Evolutionary conservation across 2,888 invertebrate genomes (phyloP).

Genomic region (Cataglyphis altisquamis): DNA sequence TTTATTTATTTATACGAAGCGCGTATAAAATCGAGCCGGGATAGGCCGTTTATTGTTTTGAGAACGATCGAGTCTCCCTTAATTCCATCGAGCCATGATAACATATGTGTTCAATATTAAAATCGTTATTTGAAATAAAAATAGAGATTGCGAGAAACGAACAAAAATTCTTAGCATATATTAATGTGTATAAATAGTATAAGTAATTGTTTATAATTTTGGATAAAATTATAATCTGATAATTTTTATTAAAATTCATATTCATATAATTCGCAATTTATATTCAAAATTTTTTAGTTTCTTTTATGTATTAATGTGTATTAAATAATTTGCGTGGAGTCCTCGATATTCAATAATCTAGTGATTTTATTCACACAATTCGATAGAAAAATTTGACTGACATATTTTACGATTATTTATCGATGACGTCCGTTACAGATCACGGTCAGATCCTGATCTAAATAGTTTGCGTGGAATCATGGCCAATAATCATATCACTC

Average conservation of each 20-base stretch:
- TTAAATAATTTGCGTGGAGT: background rate
- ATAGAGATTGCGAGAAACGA: background rate
- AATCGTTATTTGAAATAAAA: background rate
- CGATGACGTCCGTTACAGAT: too few relatives aligned
- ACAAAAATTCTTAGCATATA: background rate
- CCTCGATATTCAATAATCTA: background rate
- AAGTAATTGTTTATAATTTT: background rate
- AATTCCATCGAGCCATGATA: conserved; percentile 16
- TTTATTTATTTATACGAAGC: conserved; percentile 26
- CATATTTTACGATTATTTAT: too few relatives aligned
- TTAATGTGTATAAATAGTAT: background rate
- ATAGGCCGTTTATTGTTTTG: conserved; percentile 18
- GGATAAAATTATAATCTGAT: background rate
- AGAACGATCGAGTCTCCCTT: background rate
- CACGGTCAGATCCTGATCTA: too few relatives aligned
- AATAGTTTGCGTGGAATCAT: too few relatives aligned
- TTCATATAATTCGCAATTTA: too few relatives aligned
- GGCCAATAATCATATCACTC: too few relatives aligned
- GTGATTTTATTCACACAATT: background rate
- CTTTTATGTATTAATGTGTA: background rate
- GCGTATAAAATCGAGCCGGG: conserved; percentile 5
- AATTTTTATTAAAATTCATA: too few relatives aligned
- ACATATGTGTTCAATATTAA: background rate
- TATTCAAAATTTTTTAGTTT: too few relatives aligned
- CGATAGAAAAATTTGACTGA: background rate